Evolutionary conservation across 2,888 invertebrate species (phyloP).

Genomic region (Hymenopus coronatus): DNA sequence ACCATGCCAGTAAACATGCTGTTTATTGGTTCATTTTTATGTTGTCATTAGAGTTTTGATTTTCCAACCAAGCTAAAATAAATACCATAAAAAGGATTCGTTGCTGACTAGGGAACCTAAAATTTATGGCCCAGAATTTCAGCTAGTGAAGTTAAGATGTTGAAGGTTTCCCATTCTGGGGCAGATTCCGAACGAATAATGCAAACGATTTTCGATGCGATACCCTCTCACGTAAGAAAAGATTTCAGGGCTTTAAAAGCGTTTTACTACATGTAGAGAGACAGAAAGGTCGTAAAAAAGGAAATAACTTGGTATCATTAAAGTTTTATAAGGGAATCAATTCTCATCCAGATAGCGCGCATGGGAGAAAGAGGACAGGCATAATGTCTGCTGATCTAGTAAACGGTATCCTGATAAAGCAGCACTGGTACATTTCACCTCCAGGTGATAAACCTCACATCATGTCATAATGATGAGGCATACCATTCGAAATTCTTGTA

Average conservation of each 20-base stretch:
- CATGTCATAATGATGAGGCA: too few species aligned
- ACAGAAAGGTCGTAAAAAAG: constrained; percentile 3
- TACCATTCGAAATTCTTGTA: too few species aligned
- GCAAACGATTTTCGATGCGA: neutral
- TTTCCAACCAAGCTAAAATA: neutral
- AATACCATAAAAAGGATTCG: neutral
- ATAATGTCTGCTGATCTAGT: neutral
- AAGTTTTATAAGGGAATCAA: constrained; percentile 17
- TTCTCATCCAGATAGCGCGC: neutral
- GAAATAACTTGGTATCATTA: constrained; percentile 4
- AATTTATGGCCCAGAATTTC: neutral
- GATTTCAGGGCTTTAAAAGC: neutral
- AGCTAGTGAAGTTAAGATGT: neutral
- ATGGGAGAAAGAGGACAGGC: neutral
- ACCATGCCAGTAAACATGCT: neutral
- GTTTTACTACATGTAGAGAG: neutral
- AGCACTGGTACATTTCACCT: too few species aligned
- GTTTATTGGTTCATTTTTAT: too few species aligned
- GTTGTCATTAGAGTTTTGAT: neutral
- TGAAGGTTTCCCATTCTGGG: neutral
- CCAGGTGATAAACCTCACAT: too few species aligned
- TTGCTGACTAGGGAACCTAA: neutral
- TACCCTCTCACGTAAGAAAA: neutral
- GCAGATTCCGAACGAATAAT: neutral
- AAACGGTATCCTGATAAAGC: neutral